Percentiles rank a stretch among this genome's conserved stretches.
These are phyloP conservation scores for Drosophila nr. medialis DNA, from an alignment of 2,888 invertebrate species.

Conservation along the genomic window DNA sequence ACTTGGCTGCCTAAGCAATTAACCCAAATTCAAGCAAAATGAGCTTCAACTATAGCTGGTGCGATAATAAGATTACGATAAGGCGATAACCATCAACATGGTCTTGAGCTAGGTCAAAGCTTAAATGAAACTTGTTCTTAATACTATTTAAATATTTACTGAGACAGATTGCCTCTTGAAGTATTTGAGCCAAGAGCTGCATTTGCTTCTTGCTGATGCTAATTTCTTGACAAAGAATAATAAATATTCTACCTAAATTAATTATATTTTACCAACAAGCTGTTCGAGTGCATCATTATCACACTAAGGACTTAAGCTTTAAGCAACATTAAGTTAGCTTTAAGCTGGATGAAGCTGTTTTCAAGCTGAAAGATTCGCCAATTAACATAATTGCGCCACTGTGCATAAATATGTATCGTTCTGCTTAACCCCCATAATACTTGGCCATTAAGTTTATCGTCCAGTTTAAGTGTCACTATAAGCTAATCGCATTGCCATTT, in stretches of 20 bases:
- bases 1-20: constrained; percentile 56
- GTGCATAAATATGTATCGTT: neutral
- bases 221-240: neutral
- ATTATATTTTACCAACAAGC: neutral
- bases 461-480: constrained; percentile 14
- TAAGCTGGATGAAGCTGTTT: neutral
- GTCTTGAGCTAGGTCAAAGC: neutral
- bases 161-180: neutral
- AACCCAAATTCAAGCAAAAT: constrained; percentile 61
- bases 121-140: neutral
- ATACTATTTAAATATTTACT: neutral
- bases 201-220: neutral
- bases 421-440: neutral
- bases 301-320: neutral
- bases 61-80: constrained; percentile 32
- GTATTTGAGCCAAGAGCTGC: neutral
- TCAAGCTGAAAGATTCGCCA: neutral
- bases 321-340: neutral
- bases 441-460: neutral
- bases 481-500: constrained; percentile 17
- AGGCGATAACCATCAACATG: constrained; percentile 1
- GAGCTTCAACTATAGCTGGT: constrained; percentile 45
- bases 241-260: neutral
- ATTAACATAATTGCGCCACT: neutral
- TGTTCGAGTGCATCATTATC: neutral